A percentile compares a stretch with the other conserved stretches of the same genome.
phyloP scores from a whole-genome alignment of 2,797 vertebrate species.

The Rhabdomys pumilio region DNA sequence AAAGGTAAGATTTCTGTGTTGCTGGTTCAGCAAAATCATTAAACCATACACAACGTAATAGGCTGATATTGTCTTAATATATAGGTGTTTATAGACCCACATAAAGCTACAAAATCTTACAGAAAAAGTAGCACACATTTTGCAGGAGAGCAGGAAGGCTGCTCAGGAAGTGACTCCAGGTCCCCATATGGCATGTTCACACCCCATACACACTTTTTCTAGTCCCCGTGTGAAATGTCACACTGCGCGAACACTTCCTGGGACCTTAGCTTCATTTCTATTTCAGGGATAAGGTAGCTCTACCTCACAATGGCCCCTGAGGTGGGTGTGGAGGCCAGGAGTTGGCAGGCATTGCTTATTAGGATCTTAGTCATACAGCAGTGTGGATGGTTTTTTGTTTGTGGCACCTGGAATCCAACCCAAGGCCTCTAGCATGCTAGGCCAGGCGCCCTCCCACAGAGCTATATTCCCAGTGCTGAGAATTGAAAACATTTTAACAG shows the following conservation, averaged over 20 bases:
- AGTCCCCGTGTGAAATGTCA: neutral
- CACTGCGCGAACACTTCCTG: fast-evolving
- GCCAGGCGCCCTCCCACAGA: neutral
- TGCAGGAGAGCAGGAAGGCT: neutral
- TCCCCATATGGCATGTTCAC: fast-evolving
- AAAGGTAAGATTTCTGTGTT: conserved; percentile 72
- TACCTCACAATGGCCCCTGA: neutral
- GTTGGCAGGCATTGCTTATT: too few relatives aligned
- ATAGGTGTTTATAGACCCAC: conserved; percentile 35
- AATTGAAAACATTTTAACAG: neutral
- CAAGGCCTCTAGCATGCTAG: neutral
- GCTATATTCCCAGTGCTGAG: neutral
- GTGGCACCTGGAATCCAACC: neutral
- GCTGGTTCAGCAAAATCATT: conserved; percentile 74
- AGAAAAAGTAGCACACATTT: neutral
- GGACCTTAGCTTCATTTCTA: neutral
- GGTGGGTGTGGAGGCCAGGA: fast-evolving
- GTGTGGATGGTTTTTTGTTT: neutral
- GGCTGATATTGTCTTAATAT: neutral
- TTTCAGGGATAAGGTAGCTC: neutral
- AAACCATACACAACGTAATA: neutral
- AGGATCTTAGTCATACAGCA: neutral
- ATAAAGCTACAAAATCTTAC: conserved; percentile 26
- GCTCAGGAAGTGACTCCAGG: neutral
- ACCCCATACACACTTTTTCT: fast-evolving